Conservation (phyloP, 2,797 vertebrate species). For the Emydoidea blandingii region DNA sequence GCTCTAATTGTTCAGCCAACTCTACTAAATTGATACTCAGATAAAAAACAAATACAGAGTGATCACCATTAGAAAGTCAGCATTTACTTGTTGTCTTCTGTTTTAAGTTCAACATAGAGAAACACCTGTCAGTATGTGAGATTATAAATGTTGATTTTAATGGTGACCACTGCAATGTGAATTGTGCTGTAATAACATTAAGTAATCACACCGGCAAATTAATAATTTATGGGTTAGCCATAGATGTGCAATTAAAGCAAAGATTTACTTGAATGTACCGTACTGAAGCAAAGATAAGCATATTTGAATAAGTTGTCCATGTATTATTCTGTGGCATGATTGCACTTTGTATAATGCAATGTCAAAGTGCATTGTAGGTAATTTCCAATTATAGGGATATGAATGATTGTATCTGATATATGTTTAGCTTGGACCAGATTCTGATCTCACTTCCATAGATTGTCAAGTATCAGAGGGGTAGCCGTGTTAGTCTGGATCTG, state of each 20-base stretch:
- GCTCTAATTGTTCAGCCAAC: background rate
- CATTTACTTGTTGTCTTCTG: background rate
- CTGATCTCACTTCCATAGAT: background rate
- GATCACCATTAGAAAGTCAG: background rate
- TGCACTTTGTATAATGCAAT: background rate
- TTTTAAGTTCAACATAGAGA: background rate
- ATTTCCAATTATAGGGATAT: background rate
- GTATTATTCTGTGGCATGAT: background rate
- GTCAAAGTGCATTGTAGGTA: background rate
- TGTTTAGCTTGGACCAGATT: background rate
- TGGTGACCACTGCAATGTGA: background rate
- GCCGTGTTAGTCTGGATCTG: no score
- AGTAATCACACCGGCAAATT: constrained; percentile 8
- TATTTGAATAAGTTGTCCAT: background rate
- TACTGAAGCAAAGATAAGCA: background rate
- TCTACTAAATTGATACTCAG: background rate
- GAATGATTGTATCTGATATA: background rate
- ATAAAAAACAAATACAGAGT: background rate
- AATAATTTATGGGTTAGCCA: constrained; percentile 15
- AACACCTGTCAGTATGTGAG: background rate
- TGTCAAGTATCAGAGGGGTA: no score
- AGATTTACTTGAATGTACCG: background rate
- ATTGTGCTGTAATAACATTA: background rate
- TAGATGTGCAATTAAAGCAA: background rate
- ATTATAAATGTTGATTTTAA: constrained; percentile 4